Percentiles rank a stretch among this genome's conserved stretches.
Conservation (phyloP, 2,113 vertebrate genomes). For the Mus musculus region GRCm39 chr16:88239501-88240000, state of each 20-base stretch:
- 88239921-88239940: background rate
- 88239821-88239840: background rate
- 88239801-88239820: background rate
- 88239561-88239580: background rate
- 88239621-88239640: background rate
- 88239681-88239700: background rate
- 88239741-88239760: background rate
- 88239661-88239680: background rate
- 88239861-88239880: background rate
- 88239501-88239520: background rate
- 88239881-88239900: background rate
- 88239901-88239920: background rate
- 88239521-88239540: conserved; percentile 7
- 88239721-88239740: background rate
- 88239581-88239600: background rate
- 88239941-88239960: background rate
- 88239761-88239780: background rate
- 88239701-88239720: background rate
- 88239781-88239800: background rate
- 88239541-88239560: background rate
- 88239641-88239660: background rate
- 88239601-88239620: background rate
- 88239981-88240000: background rate
- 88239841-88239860: background rate
- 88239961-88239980: background rate